phyloP scores from a whole-genome alignment of 2,797 vertebrate species.

The Neosalanx taihuensis region DNA sequence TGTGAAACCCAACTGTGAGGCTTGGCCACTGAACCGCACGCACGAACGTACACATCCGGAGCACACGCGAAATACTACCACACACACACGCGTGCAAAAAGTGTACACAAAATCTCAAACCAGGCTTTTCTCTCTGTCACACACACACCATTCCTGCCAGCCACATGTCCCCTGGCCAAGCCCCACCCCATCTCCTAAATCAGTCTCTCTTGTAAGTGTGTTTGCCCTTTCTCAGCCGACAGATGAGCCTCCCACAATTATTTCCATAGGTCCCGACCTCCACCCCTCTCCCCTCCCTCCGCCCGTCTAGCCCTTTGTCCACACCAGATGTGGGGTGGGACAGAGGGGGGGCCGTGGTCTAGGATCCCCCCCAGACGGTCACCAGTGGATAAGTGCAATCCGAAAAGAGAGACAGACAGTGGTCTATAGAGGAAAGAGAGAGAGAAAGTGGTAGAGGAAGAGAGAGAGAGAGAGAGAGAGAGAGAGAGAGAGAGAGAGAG shows the following conservation, averaged over 20 bases:
- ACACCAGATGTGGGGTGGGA: constrained; percentile 64
- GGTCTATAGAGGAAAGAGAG: too few relatives aligned
- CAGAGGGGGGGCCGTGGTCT: constrained; percentile 13
- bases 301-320: constrained; percentile 61
- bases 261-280: constrained; percentile 71
- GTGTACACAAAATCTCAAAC: not conserved
- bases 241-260: constrained; percentile 53
- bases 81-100: not conserved
- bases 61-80: too few relatives aligned
- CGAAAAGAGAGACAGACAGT: too few relatives aligned
- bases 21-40: not conserved
- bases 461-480: too few relatives aligned
- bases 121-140: too few relatives aligned
- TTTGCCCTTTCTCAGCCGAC: constrained; percentile 34
- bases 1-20: constrained; percentile 13
- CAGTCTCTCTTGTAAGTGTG: not conserved
- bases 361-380: constrained; percentile 13
- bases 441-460: too few relatives aligned
- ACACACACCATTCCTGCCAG: not conserved
- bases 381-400: too few relatives aligned
- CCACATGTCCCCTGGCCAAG: constrained; percentile 20
- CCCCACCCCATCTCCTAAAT: constrained; percentile 31
- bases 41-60: not conserved
- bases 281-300: constrained; percentile 30
- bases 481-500: too few relatives aligned